Conservation (phyloP, 2,113 vertebrate species). For the Morone chrysops region DNA sequence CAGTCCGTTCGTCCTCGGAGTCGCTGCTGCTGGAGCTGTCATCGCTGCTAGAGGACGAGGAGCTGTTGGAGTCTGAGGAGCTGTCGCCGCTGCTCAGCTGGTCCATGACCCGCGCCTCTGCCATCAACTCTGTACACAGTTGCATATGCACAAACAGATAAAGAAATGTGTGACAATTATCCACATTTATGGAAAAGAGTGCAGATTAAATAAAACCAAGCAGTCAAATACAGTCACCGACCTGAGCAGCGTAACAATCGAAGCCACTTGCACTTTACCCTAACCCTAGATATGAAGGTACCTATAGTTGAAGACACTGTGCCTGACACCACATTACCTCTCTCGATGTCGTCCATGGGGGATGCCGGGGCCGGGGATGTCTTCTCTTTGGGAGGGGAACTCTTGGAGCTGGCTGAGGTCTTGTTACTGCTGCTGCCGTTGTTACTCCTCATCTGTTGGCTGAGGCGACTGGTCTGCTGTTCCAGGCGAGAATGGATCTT, state of each 20-base stretch:
- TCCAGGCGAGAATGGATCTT: conserved; percentile 92
- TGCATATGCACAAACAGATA: background rate
- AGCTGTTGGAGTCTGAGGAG: conserved; percentile 94
- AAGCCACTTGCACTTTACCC: too few relatives aligned
- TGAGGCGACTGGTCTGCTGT: conserved; percentile 84
- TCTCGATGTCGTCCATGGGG: conserved; percentile 97
- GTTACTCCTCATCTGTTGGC: conserved; percentile 86
- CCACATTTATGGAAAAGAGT: background rate
- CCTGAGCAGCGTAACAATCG: too few relatives aligned
- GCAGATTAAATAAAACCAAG: background rate
- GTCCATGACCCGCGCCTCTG: conserved; percentile 94
- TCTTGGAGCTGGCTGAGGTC: conserved; percentile 83
- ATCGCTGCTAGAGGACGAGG: conserved; percentile 91
- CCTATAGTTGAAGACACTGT: background rate
- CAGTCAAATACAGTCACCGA: background rate
- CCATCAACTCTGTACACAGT: conserved; percentile 89
- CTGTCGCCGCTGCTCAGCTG: conserved; percentile 95
- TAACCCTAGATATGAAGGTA: background rate
- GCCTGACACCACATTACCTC: conserved; percentile 81
- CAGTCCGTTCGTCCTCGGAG: conserved; percentile 85
- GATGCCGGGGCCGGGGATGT: conserved; percentile 87
- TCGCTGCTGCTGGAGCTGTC: conserved; percentile 91
- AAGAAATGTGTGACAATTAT: background rate
- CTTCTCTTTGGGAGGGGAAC: conserved; percentile 87
- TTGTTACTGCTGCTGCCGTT: conserved; percentile 85